Conservation (phyloP, 2,888 invertebrate genomes). For the Synergus gifuensis region DNA sequence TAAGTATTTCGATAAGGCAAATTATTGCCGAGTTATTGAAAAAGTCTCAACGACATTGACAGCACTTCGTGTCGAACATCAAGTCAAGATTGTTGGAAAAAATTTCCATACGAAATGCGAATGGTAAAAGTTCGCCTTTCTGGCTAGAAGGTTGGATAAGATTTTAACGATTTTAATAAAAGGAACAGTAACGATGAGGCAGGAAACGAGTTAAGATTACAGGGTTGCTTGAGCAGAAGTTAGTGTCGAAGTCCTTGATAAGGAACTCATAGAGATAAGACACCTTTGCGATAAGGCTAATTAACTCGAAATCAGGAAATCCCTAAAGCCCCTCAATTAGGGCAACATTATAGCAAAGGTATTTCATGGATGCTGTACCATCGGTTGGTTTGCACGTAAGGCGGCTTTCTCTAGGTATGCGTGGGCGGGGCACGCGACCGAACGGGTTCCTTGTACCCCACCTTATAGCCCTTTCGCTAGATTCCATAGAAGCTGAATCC, state of each 20-base stretch:
- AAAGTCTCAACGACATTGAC: neutral
- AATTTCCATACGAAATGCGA: constrained; percentile 11
- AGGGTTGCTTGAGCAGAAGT: constrained; percentile 23
- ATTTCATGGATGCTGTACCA: constrained; percentile 52
- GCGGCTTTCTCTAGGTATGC: constrained; percentile 64
- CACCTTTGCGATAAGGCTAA: constrained; percentile 61
- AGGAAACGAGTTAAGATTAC: constrained; percentile 11
- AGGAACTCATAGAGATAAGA: constrained; percentile 41
- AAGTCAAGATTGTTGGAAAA: constrained; percentile 18
- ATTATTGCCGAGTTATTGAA: neutral
- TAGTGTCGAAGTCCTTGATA: constrained; percentile 26
- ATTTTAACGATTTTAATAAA: constrained; percentile 23
- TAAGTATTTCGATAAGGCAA: constrained; percentile 21
- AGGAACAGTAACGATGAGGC: neutral
- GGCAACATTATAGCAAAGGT: constrained; percentile 52
- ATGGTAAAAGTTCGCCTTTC: neutral
- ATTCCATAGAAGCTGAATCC: constrained; percentile 16
- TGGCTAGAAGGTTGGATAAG: neutral
- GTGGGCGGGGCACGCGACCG: constrained; percentile 77
- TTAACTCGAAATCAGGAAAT: constrained; percentile 64
- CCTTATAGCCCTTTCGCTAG: constrained; percentile 37
- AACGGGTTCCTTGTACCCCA: constrained; percentile 71
- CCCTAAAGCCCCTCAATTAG: constrained; percentile 52
- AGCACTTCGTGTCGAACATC: constrained; percentile 20
- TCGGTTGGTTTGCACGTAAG: constrained; percentile 51